These are phyloP conservation scores for Dorcus hopei DNA, from an alignment of 2,888 invertebrate genomes.

Conservation along the genomic window DNA sequence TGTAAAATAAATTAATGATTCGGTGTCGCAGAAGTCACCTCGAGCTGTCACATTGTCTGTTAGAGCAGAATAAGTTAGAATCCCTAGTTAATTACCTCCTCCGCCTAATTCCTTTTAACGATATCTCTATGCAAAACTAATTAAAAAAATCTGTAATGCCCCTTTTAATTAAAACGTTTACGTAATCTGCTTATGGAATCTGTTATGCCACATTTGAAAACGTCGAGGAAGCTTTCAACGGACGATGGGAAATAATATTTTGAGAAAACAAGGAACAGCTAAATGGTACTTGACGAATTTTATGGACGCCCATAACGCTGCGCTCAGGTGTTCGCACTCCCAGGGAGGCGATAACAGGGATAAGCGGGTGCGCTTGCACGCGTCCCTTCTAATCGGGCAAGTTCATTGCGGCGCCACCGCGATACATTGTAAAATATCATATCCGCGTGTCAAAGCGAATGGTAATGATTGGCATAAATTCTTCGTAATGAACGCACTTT, in stretches of 20 bases:
- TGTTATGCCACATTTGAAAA: too few species aligned
- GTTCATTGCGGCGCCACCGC: constrained; percentile 40
- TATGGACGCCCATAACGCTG: constrained; percentile 31
- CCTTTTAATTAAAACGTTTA: constrained; percentile 27
- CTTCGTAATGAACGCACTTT: constrained; percentile 47
- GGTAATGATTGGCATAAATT: constrained; percentile 53
- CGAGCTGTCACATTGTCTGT: constrained; percentile 49
- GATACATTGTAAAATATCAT: constrained; percentile 49
- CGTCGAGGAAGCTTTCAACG: constrained; percentile 15
- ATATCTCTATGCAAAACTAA: constrained; percentile 47
- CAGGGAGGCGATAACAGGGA: constrained; percentile 51
- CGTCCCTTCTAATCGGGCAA: constrained; percentile 44
- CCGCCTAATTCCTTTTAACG: constrained; percentile 47
- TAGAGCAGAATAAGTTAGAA: constrained; percentile 33
- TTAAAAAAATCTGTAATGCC: constrained; percentile 23
- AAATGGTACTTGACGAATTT: constrained; percentile 31
- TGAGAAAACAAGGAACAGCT: constrained; percentile 23
- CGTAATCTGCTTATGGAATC: constrained; percentile 23
- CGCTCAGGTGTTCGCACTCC: constrained; percentile 48
- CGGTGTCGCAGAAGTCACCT: constrained; percentile 49
- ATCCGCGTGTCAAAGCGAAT: constrained; percentile 49
- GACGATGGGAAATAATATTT: constrained; percentile 25
- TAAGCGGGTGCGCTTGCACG: constrained; percentile 41
- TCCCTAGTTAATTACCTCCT: constrained; percentile 48
- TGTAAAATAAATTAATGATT: constrained; percentile 52